phyloP scores from a whole-genome alignment of 1,140 invertebrate species.

The Drosophila santomea region DNA sequence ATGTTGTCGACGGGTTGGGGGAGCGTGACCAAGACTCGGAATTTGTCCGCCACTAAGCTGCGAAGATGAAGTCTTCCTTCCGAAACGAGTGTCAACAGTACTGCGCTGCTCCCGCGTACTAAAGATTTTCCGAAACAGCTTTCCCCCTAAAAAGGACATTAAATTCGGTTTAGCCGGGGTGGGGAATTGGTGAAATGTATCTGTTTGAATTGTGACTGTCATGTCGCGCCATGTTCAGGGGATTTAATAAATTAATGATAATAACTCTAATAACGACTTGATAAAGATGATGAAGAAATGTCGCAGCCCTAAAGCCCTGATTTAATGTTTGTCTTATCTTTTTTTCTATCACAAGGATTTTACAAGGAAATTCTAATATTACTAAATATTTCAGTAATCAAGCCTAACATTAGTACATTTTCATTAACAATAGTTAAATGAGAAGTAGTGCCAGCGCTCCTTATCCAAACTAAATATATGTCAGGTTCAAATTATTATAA shows the following conservation, averaged over 20 bases:
- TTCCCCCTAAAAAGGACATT: slow-evolving; percentile 47
- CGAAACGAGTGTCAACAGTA: slow-evolving; percentile 50
- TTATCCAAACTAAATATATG: too few relatives aligned
- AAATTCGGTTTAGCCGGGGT: slow-evolving; percentile 41
- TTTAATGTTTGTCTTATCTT: too few relatives aligned
- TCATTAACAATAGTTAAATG: too few relatives aligned
- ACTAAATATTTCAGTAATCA: too few relatives aligned
- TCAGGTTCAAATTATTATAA: too few relatives aligned
- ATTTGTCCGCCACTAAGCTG: slow-evolving; percentile 66
- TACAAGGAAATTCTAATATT: too few relatives aligned
- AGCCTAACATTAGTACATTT: too few relatives aligned
- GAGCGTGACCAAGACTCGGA: slow-evolving; percentile 53
- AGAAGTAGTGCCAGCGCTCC: too few relatives aligned
- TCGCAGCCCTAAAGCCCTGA: not conserved
- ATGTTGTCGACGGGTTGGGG: slow-evolving; percentile 56
- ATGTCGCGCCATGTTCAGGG: slow-evolving; percentile 45
- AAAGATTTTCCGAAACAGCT: slow-evolving; percentile 11
- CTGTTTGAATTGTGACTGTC: slow-evolving; percentile 56
- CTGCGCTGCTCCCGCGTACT: slow-evolving; percentile 26
- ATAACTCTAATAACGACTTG: slow-evolving; percentile 50
- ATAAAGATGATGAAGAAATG: slow-evolving; percentile 33
- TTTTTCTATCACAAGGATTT: too few relatives aligned
- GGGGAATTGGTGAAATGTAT: slow-evolving; percentile 18
- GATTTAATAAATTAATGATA: slow-evolving; percentile 78
- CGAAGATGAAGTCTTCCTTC: slow-evolving; percentile 51